Conservation (phyloP, 2,888 invertebrate species). For the Autographa pulchrina region DNA sequence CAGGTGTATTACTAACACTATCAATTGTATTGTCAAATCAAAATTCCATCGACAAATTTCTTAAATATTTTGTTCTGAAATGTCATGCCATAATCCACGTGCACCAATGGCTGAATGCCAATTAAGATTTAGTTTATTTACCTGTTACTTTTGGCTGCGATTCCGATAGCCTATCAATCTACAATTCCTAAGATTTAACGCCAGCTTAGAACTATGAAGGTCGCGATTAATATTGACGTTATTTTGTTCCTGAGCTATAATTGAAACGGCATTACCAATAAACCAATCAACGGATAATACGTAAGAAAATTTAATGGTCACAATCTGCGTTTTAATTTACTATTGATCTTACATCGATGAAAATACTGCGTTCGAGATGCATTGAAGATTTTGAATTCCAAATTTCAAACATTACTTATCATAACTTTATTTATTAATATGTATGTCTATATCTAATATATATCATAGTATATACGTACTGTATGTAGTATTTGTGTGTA, state of each 20-base stretch:
- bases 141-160: slow-evolving; percentile 77
- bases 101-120: slow-evolving; percentile 64
- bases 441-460: too few relatives aligned
- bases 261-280: slow-evolving; percentile 38
- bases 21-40: slow-evolving; percentile 9
- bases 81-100: slow-evolving; percentile 49
- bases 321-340: slow-evolving; percentile 2
- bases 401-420: neutral
- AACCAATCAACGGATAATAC: slow-evolving; percentile 21
- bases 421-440: neutral
- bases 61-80: slow-evolving; percentile 38
- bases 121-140: slow-evolving; percentile 71
- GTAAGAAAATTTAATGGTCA: slow-evolving; percentile 3
- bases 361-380: neutral
- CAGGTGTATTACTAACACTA: too few relatives aligned
- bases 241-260: slow-evolving; percentile 38
- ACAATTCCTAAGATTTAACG: slow-evolving; percentile 63
- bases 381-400: neutral
- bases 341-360: neutral
- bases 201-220: slow-evolving; percentile 49
- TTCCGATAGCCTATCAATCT: slow-evolving; percentile 69
- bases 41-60: slow-evolving; percentile 33
- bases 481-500: too few relatives aligned
- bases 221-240: slow-evolving; percentile 52
- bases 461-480: too few relatives aligned